These are phyloP conservation scores for Phaethornis superciliosus DNA, from an alignment of 2,113 vertebrate species.

Conservation along the genomic window DNA sequence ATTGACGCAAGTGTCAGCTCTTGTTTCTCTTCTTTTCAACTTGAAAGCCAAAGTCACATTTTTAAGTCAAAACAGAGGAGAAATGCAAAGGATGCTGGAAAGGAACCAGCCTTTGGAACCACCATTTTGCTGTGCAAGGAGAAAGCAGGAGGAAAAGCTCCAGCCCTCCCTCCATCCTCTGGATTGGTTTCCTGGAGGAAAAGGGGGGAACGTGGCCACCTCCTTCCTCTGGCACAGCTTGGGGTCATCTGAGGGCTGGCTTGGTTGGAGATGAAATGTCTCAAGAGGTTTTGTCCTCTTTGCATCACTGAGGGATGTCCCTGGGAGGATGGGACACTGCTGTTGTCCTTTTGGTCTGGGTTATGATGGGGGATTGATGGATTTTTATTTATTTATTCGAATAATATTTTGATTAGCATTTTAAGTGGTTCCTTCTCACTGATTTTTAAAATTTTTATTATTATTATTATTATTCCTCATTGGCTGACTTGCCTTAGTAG, in stretches of 20 bases:
- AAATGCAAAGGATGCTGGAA: neutral
- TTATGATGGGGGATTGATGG: neutral
- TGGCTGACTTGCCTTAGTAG: neutral
- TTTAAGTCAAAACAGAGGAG: slow-evolving; percentile 2
- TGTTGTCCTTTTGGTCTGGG: neutral
- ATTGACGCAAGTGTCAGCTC: neutral
- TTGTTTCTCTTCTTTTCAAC: neutral
- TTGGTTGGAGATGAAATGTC: neutral
- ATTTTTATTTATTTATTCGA: neutral
- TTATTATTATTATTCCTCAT: neutral
- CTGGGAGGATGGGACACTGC: neutral
- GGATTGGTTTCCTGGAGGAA: neutral
- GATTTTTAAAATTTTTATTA: neutral
- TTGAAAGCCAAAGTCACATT: slow-evolving; percentile 37
- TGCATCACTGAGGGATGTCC: neutral
- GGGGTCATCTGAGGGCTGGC: neutral
- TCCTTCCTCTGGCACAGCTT: neutral
- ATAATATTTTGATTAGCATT: fast-evolving
- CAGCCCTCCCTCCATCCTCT: fast-evolving
- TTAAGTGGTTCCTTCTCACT: neutral
- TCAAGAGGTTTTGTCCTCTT: neutral
- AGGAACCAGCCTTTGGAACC: neutral
- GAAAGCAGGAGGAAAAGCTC: neutral
- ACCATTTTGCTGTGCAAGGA: neutral
- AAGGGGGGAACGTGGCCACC: fast-evolving